Conservation (phyloP, 2,113 vertebrate species). For the Australoheros scitulus region DNA sequence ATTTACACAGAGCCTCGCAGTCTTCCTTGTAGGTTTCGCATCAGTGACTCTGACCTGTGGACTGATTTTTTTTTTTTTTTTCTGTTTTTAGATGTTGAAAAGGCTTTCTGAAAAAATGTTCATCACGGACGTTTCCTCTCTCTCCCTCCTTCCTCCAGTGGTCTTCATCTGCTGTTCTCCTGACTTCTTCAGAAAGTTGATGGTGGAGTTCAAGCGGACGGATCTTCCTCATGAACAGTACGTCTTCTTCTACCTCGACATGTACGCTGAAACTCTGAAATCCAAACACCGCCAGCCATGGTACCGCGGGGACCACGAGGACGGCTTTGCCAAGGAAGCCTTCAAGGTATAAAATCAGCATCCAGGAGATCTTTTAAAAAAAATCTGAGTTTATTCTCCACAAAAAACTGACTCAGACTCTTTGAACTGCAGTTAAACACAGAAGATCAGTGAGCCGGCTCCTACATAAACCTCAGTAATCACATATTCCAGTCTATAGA, state of each 20-base stretch:
- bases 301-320: conserved; percentile 83
- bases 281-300: conserved; percentile 79
- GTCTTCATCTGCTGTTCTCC: conserved; percentile 88
- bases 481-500: too few relatives aligned
- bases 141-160: conserved; percentile 73
- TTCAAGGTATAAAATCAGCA: conserved; percentile 81
- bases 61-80: neutral
- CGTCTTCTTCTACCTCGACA: conserved; percentile 92
- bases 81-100: too few relatives aligned
- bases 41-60: too few relatives aligned
- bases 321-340: conserved; percentile 80
- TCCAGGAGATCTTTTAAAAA: neutral
- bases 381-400: too few relatives aligned
- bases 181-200: conserved; percentile 85
- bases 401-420: too few relatives aligned
- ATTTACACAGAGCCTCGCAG: too few relatives aligned
- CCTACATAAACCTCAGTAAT: too few relatives aligned
- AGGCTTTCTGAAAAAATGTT: neutral
- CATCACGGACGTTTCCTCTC: neutral
- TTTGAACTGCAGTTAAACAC: neutral
- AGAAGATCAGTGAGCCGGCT: too few relatives aligned
- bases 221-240: conserved; percentile 84
- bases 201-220: conserved; percentile 83
- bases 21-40: too few relatives aligned
- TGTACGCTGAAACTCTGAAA: conserved; percentile 86